These are phyloP conservation scores for Antechinus flavipes DNA, from an alignment of 2,113 vertebrate genomes.

Conservation along the genomic window DNA sequence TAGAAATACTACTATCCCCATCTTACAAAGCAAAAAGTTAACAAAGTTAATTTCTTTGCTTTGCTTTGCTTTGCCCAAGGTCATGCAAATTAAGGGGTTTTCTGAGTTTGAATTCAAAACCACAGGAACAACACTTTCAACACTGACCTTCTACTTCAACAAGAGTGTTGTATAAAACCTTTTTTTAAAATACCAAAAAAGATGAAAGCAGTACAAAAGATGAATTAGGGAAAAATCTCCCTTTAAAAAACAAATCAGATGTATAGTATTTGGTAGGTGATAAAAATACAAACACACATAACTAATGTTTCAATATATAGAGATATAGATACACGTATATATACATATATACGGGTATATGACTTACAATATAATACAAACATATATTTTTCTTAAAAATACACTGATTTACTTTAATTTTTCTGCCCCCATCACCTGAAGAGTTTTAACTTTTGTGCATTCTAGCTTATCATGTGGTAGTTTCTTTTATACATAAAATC, in stretches of 20 bases:
- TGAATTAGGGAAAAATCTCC: neutral
- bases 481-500: neutral
- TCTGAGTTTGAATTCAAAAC: neutral
- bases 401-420: neutral
- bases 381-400: neutral
- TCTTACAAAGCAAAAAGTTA: slow-evolving; percentile 3
- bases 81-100: neutral
- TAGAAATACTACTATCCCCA: neutral
- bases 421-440: neutral
- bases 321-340: neutral
- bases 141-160: neutral
- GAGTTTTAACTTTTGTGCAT: neutral
- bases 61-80: neutral
- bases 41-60: neutral
- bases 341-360: neutral
- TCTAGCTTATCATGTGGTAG: neutral
- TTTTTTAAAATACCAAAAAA: neutral
- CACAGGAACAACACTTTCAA: neutral
- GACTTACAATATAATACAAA: neutral
- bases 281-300: neutral
- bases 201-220: neutral
- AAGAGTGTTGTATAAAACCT: neutral
- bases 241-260: neutral
- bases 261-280: neutral
- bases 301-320: neutral